Percentiles rank a stretch among this genome's conserved stretches.
phyloP scores from a whole-genome alignment of 2,888 invertebrate genomes.

The Conops quadrifasciatus region DNA sequence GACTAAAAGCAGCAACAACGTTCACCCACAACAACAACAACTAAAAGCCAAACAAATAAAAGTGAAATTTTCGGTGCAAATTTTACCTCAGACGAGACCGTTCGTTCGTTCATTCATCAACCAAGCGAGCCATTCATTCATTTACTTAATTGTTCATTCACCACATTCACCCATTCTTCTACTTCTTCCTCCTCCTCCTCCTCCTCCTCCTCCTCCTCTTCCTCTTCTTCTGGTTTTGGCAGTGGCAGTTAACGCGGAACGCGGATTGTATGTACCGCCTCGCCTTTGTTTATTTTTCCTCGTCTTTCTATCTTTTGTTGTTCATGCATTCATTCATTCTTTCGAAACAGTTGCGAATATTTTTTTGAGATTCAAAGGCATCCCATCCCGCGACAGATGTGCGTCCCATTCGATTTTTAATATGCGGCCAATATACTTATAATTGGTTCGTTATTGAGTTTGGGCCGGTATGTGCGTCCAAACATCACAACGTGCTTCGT shows the following conservation, averaged over 20 bases:
- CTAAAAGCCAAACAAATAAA: no score
- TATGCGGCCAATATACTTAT: conserved; percentile 65
- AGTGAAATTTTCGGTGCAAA: no score
- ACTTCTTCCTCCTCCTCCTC: neutral
- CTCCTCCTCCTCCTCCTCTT: neutral
- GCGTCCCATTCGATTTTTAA: conserved; percentile 66
- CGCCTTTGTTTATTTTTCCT: conserved; percentile 1
- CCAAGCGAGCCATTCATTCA: conserved; percentile 7
- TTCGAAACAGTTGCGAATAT: conserved; percentile 48
- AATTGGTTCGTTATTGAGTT: conserved; percentile 62
- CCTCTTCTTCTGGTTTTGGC: neutral
- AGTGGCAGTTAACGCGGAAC: no score
- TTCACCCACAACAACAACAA: conserved; percentile 3
- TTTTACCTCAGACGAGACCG: no score
- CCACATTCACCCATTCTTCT: neutral
- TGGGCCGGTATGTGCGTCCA: conserved; percentile 13
- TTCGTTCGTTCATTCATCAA: conserved; percentile 4
- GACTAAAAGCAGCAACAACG: neutral
- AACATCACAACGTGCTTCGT: neutral
- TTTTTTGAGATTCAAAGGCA: conserved; percentile 35
- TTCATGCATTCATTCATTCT: conserved; percentile 8
- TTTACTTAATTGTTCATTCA: conserved; percentile 11
- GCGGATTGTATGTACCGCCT: neutral
- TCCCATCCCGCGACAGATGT: conserved; percentile 61
- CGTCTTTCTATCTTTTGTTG: neutral